Evolutionary conservation across 2,113 vertebrate species (phyloP).

Genomic region (Corapipo altera): DNA sequence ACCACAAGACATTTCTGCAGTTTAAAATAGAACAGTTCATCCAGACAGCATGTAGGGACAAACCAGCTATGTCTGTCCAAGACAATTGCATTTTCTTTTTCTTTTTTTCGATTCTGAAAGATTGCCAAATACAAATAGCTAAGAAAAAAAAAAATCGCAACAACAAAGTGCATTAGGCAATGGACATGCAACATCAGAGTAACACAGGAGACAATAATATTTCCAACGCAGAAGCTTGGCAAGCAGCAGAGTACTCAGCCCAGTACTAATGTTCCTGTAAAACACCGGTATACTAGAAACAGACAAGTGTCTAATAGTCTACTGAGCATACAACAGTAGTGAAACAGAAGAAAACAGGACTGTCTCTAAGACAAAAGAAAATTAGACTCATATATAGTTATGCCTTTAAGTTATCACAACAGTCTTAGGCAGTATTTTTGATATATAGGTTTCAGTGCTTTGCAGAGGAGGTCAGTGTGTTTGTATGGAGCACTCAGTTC

Average conservation of each 20-base stretch:
- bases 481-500: neutral
- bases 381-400: neutral
- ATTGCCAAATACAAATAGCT: constrained; percentile 30
- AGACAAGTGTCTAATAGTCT: constrained; percentile 16
- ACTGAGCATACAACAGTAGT: neutral
- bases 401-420: neutral
- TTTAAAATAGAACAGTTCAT: neutral
- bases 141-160: neutral
- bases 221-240: neutral
- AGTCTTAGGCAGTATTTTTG: neutral
- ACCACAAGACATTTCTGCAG: neutral
- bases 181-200: neutral
- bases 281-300: neutral
- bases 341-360: neutral
- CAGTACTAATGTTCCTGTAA: constrained; percentile 29
- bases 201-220: neutral
- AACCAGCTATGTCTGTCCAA: neutral
- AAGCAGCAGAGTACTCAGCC: constrained; percentile 11
- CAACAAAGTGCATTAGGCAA: constrained; percentile 28
- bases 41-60: neutral
- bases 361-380: neutral
- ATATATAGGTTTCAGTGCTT: neutral
- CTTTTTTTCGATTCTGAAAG: neutral
- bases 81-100: neutral
- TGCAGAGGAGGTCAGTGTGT: neutral